phyloP scores from a whole-genome alignment of 64 coral and sea anemone species.

The Montipora sp. region DNA sequence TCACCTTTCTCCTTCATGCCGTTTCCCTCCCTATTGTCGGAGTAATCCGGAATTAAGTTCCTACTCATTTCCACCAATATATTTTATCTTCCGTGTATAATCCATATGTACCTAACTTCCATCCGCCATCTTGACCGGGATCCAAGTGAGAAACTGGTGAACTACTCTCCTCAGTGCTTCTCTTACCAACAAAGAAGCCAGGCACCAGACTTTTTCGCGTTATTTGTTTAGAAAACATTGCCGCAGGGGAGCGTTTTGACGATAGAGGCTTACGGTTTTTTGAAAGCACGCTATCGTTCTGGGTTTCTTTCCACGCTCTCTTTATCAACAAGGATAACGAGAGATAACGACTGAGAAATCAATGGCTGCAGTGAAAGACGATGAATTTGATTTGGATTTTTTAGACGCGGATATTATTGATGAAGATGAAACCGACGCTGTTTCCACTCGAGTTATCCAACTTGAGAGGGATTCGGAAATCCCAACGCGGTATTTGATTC shows the following conservation, averaged over 20 bases:
- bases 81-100: too few relatives aligned
- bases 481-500: conserved; percentile 71
- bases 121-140: conserved; percentile 32
- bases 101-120: not conserved
- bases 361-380: conserved; percentile 60
- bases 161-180: conserved; percentile 19
- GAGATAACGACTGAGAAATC: conserved; percentile 20
- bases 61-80: not conserved
- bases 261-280: conserved; percentile 24
- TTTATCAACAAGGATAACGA: conserved; percentile 17
- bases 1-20: conserved; percentile 3
- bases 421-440: conserved; percentile 76
- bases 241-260: conserved; percentile 48
- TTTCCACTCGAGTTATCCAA: conserved; percentile 62
- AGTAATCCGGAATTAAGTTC: not conserved
- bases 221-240: conserved; percentile 64
- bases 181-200: not conserved
- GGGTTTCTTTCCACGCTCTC: conserved; percentile 5
- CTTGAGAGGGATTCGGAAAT: conserved; percentile 87
- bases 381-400: conserved; percentile 71
- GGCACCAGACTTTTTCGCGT: conserved; percentile 29
- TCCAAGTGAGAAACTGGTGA: not conserved
- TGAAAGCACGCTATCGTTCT: conserved; percentile 32
- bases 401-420: conserved; percentile 64
- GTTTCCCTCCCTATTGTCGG: not conserved